phyloP scores from a whole-genome alignment of 2,888 invertebrate species.

The Ornithoptera priamus region DNA sequence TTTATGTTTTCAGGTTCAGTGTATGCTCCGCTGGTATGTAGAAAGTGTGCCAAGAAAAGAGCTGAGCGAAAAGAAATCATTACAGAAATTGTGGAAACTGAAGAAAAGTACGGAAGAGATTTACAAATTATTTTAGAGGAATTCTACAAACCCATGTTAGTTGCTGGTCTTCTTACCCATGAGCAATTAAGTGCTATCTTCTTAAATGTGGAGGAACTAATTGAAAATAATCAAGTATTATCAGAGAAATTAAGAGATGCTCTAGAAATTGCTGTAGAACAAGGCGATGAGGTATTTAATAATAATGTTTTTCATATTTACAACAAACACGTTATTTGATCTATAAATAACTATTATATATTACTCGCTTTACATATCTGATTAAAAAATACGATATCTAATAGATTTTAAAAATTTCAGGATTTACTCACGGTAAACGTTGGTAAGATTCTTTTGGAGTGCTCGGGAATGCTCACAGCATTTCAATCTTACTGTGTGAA shows the following conservation, averaged over 20 bases:
- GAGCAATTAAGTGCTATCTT: constrained; percentile 96
- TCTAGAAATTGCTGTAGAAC: constrained; percentile 90
- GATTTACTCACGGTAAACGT: constrained; percentile 94
- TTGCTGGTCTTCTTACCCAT: constrained; percentile 93
- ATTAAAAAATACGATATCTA: too few species aligned
- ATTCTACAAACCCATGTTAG: constrained; percentile 95
- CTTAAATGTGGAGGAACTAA: constrained; percentile 94
- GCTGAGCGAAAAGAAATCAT: constrained; percentile 96
- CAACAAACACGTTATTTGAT: too few species aligned
- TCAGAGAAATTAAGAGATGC: constrained; percentile 92
- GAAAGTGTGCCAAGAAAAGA: constrained; percentile 92
- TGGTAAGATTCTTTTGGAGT: constrained; percentile 93
- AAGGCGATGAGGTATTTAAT: constrained; percentile 83
- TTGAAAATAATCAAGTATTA: constrained; percentile 92
- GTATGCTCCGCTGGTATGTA: constrained; percentile 89
- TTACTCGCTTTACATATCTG: too few species aligned
- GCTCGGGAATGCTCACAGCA: constrained; percentile 94
- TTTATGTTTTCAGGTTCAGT: constrained; percentile 76
- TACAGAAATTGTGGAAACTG: constrained; percentile 96
- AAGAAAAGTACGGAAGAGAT: constrained; percentile 96
- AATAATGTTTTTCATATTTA: too few species aligned
- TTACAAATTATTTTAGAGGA: constrained; percentile 95
- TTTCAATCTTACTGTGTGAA: constrained; percentile 97
- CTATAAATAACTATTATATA: too few species aligned
- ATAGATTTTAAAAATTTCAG: constrained; percentile 47